phyloP scores from a whole-genome alignment of 2,797 vertebrate species.

The Gastrophryne carolinensis region DNA sequence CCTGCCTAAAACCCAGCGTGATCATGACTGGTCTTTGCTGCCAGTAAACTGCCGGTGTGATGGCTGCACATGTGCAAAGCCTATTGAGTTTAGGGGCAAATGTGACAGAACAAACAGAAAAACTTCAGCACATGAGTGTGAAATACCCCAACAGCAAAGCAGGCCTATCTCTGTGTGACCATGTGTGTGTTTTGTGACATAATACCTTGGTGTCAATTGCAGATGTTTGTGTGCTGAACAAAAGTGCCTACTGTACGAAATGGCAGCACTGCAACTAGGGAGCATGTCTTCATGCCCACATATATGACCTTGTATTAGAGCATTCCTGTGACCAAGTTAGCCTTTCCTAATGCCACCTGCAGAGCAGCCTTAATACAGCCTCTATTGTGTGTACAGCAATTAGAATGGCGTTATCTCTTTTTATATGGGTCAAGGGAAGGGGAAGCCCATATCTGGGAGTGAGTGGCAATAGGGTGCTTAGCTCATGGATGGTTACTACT shows the following conservation, averaged over 20 bases:
- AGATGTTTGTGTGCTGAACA: neutral
- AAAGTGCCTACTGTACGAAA: no score
- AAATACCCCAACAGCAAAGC: slow-evolving; percentile 5
- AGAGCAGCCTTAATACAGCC: no score
- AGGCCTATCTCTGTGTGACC: neutral
- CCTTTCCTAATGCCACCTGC: no score
- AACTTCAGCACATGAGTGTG: neutral
- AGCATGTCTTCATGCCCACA: neutral
- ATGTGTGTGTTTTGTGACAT: slow-evolving; percentile 4
- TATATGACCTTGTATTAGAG: neutral
- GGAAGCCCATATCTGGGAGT: no score
- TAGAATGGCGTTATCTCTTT: no score
- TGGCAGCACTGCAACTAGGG: neutral
- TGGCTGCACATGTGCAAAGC: neutral
- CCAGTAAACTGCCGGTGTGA: neutral
- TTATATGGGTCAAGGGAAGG: no score
- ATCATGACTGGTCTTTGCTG: no score
- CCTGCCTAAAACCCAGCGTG: neutral
- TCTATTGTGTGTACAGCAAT: no score
- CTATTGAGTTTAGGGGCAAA: slow-evolving; percentile 11
- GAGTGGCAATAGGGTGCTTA: no score
- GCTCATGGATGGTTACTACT: no score
- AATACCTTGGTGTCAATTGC: neutral
- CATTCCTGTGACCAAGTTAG: no score
- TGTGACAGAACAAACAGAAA: neutral